Conservation (phyloP, 1,140 invertebrate species). For the Parapsyche elsis region DNA sequence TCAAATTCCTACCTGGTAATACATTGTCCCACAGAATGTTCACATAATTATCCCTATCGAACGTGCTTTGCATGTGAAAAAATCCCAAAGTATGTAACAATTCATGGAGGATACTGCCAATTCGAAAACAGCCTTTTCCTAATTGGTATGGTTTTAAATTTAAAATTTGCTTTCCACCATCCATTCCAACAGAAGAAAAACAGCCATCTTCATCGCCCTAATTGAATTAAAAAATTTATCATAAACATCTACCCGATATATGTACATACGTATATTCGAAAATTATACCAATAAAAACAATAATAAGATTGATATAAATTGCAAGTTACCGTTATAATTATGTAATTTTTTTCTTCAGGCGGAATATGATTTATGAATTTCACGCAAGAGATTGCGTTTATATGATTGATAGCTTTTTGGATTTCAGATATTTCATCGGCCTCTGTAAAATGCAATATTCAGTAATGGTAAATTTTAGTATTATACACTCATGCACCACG, state of each 20-base stretch:
- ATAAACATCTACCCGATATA: too few relatives aligned
- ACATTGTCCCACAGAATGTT: constrained; percentile 77
- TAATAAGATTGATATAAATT: background rate
- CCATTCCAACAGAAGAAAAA: constrained; percentile 67
- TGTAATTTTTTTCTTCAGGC: background rate
- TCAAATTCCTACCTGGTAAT: constrained; percentile 59
- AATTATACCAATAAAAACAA: background rate
- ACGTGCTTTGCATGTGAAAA: constrained; percentile 78
- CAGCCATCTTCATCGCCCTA: constrained; percentile 60
- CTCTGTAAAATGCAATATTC: background rate
- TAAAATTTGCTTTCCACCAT: constrained; percentile 64
- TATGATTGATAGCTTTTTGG: background rate
- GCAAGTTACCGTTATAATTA: background rate
- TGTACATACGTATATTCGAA: too few relatives aligned
- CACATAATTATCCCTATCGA: constrained; percentile 77
- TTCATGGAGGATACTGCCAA: constrained; percentile 74
- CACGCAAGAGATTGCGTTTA: background rate
- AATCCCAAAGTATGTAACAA: constrained; percentile 77
- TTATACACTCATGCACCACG: too few relatives aligned
- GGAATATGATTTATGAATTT: background rate
- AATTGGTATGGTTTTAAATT: constrained; percentile 61
- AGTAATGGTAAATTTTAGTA: background rate
- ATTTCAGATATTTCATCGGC: background rate
- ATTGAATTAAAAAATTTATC: too few relatives aligned
- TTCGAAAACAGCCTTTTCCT: constrained; percentile 64